A percentile compares a stretch with the other conserved stretches of the same genome.
Evolutionary conservation across 2,113 vertebrate genomes (phyloP).

Genomic region (Boleophthalmus pectinirostris): DNA sequence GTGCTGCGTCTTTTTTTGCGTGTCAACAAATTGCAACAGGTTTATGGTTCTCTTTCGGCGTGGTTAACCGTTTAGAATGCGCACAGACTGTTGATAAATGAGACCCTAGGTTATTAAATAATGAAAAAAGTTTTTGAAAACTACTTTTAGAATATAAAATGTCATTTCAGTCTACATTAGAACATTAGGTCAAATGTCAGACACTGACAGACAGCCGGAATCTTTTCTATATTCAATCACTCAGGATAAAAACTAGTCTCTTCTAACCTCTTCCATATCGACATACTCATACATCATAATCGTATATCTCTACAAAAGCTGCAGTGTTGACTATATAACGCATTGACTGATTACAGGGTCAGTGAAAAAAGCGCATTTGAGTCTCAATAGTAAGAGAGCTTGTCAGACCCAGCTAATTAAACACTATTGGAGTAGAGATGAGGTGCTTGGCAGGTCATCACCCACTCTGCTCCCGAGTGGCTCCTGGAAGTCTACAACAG

Average conservation of each 20-base stretch:
- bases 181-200: background rate
- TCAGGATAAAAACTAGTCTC: background rate
- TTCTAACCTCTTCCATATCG: background rate
- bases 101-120: background rate
- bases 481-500: conserved; percentile 19
- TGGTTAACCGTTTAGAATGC: no score
- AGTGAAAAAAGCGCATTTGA: conserved; percentile 39
- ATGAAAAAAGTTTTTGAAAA: background rate
- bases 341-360: conserved; percentile 39
- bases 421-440: conserved; percentile 38
- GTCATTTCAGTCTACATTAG: background rate
- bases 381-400: conserved; percentile 32
- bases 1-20: no score
- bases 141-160: background rate
- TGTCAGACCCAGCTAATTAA: conserved; percentile 54
- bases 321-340: conserved; percentile 9
- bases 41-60: no score
- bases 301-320: conserved; percentile 9
- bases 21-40: no score
- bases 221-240: background rate
- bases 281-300: background rate
- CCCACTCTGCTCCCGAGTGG: conserved; percentile 19
- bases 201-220: background rate
- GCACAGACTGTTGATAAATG: no score
- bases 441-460: conserved; percentile 33